Conservation (phyloP, 2,888 invertebrate species). For the Antheraea assamensis region DNA sequence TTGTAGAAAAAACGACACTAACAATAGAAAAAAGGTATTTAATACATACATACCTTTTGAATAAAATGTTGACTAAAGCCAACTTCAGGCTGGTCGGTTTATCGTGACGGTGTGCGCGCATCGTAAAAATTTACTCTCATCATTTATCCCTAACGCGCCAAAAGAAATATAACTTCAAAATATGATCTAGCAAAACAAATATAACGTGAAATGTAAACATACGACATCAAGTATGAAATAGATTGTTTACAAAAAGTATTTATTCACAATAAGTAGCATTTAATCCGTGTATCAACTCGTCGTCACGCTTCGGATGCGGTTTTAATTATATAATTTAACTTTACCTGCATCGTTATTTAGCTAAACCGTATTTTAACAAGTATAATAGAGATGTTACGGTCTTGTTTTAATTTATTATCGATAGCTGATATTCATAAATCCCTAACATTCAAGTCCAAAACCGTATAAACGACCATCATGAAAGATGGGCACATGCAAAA, state of each 20-base stretch:
- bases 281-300: not conserved
- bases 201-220: not conserved
- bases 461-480: no score
- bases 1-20: no score
- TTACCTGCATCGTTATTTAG: conserved; percentile 10
- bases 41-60: no score
- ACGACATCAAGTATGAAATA: not conserved
- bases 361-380: not conserved
- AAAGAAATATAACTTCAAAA: no score
- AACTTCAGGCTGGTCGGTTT: no score
- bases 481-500: no score
- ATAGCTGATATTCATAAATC: not conserved
- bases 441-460: no score
- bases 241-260: conserved; percentile 6
- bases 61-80: no score
- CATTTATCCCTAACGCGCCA: no score
- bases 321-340: not conserved
- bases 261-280: conserved; percentile 8
- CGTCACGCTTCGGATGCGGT: conserved; percentile 14
- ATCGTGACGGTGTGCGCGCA: no score
- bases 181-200: not conserved
- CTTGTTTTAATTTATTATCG: not conserved
- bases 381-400: not conserved
- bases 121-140: no score
- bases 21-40: no score